Evolutionary conservation across 2,113 vertebrate genomes (phyloP).

Genomic region (Brevimyrus niger): DNA sequence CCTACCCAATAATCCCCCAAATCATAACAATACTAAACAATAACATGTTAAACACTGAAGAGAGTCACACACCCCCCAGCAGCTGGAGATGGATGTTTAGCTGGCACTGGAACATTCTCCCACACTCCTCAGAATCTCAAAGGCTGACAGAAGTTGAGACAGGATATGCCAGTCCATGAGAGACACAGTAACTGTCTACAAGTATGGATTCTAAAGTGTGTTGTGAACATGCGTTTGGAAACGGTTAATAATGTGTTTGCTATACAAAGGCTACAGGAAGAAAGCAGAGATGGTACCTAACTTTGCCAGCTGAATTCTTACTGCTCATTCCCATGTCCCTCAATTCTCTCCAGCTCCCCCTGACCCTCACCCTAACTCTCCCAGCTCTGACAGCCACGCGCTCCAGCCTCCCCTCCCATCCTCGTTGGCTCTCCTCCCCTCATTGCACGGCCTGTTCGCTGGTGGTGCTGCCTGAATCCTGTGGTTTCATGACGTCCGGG

Average conservation of each 20-base stretch:
- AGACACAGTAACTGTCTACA: not conserved
- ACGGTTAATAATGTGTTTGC: not conserved
- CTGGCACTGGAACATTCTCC: not conserved
- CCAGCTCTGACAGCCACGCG: not conserved
- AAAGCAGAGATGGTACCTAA: not conserved
- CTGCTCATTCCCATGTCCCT: not conserved
- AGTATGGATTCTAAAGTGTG: not conserved
- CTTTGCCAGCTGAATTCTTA: not conserved
- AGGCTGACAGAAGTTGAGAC: not conserved
- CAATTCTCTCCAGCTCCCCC: not conserved
- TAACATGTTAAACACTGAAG: not conserved
- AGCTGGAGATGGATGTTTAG: not conserved
- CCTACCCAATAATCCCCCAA: conserved; percentile 36
- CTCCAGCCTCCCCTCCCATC: not conserved
- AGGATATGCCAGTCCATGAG: not conserved
- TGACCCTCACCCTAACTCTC: not conserved
- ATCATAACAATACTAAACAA: conserved; percentile 35
- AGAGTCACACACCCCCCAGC: not conserved
- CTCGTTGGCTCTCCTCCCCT: conserved; percentile 23
- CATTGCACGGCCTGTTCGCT: conserved; percentile 84
- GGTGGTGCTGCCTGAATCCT: conserved; percentile 80
- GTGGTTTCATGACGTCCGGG: conserved; percentile 87
- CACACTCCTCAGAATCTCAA: not conserved
- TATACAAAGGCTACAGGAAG: conserved; percentile 7
- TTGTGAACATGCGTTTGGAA: not conserved